Evolutionary conservation across 92 coral and sea anemone genomes (phyloP).

Genomic region (Palythoa grandis): DNA sequence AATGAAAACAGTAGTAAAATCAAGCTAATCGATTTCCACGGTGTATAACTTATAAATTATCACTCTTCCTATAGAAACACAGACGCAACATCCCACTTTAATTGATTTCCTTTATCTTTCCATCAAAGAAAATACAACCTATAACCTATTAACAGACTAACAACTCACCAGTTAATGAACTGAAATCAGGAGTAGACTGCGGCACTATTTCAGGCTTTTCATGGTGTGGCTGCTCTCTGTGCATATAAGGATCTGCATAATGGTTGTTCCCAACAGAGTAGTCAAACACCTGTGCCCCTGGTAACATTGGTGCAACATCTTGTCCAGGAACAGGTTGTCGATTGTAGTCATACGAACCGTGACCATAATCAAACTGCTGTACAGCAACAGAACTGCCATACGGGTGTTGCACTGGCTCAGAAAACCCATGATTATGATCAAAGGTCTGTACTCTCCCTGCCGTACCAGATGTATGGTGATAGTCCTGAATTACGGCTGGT

Average conservation of each 20-base stretch:
- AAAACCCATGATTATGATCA: constrained; percentile 87
- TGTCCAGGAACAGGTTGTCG: constrained; percentile 67
- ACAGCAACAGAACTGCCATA: constrained; percentile 59
- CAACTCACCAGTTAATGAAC: constrained; percentile 42
- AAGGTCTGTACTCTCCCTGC: constrained; percentile 76
- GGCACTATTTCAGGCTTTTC: constrained; percentile 25
- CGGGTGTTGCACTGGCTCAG: constrained; percentile 66
- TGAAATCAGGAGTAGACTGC: constrained; percentile 35
- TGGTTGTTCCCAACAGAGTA: constrained; percentile 66
- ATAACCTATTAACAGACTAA: too few species aligned
- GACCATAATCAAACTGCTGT: constrained; percentile 88
- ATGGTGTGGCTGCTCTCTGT: constrained; percentile 53
- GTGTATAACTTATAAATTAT: too few species aligned
- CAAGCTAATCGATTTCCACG: too few species aligned
- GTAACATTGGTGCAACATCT: constrained; percentile 61
- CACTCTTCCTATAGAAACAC: too few species aligned
- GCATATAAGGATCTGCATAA: constrained; percentile 54
- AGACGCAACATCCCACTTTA: too few species aligned
- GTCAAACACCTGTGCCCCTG: constrained; percentile 83
- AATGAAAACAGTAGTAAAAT: too few species aligned
- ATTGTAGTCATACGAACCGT: constrained; percentile 45
- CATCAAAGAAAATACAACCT: background rate
- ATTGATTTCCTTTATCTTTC: background rate
- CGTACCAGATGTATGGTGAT: constrained; percentile 57
- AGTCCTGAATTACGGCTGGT: constrained; percentile 63